These are phyloP conservation scores for Labeo calbasu DNA, from an alignment of 2,797 vertebrate species.

Conservation along the genomic window DNA sequence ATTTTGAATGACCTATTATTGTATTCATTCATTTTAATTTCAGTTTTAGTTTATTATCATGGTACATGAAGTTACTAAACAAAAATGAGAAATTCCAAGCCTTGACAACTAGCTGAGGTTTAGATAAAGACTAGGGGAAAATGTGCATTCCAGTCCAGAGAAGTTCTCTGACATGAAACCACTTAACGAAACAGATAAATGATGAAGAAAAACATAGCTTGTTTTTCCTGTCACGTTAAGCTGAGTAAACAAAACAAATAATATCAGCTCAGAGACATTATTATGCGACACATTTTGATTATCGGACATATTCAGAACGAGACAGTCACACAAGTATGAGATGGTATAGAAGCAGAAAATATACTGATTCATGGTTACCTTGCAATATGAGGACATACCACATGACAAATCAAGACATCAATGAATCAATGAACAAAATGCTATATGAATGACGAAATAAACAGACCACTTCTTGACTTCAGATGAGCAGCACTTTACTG, in stretches of 20 bases:
- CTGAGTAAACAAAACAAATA: neutral
- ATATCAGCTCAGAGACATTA: neutral
- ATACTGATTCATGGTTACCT: conserved; percentile 48
- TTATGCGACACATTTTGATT: no score
- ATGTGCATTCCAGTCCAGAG: neutral
- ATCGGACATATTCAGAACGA: neutral
- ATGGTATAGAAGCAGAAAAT: neutral
- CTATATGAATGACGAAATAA: neutral
- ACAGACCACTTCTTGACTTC: neutral
- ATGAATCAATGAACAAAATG: neutral
- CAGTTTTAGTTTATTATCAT: no score
- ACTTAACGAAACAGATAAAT: neutral
- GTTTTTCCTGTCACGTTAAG: neutral
- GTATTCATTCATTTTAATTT: no score
- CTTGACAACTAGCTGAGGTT: no score
- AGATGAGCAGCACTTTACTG: neutral
- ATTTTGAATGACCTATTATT: no score
- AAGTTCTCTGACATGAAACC: neutral
- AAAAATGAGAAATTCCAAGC: no score
- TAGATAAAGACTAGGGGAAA: neutral
- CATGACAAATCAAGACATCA: conserved; percentile 45
- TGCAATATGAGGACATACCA: conserved; percentile 38
- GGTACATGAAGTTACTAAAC: no score
- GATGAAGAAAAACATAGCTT: neutral
- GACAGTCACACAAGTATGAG: neutral